These are phyloP conservation scores for Callaeas wilsoni DNA, from an alignment of 2,113 vertebrate species.

Conservation along the genomic window DNA sequence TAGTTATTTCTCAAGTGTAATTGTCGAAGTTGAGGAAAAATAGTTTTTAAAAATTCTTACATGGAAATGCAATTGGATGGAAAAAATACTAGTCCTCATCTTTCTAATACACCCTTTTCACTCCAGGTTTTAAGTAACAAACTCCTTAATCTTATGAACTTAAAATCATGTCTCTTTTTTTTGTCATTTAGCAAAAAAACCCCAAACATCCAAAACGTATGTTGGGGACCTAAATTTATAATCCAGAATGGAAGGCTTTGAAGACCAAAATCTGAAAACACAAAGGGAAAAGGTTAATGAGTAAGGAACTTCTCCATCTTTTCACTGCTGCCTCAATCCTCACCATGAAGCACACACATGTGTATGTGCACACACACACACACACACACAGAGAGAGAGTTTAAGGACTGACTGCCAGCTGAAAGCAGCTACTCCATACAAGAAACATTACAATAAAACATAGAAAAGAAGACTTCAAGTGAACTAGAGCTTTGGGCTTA, in stretches of 20 bases:
- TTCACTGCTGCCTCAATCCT: background rate
- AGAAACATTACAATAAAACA: background rate
- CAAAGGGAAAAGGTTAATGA: conserved; percentile 19
- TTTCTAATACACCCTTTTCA: background rate
- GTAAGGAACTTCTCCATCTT: background rate
- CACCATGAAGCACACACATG: too few species aligned
- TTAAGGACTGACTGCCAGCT: background rate
- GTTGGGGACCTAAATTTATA: background rate
- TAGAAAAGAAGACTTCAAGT: background rate
- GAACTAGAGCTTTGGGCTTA: background rate
- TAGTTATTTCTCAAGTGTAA: background rate
- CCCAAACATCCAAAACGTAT: background rate
- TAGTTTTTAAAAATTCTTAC: background rate
- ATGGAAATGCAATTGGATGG: background rate
- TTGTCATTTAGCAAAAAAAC: background rate
- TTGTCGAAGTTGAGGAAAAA: background rate
- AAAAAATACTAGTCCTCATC: background rate
- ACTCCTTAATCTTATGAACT: background rate
- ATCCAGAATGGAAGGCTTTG: background rate
- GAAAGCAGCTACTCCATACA: background rate
- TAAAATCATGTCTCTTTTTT: background rate
- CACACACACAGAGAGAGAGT: background rate
- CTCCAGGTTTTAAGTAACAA: background rate
- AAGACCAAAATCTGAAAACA: background rate
- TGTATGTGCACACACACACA: too few species aligned